These are phyloP conservation scores for Nematostella vectensis DNA, from an alignment of 92 coral and sea anemone genomes.

Conservation along the genomic window DNA sequence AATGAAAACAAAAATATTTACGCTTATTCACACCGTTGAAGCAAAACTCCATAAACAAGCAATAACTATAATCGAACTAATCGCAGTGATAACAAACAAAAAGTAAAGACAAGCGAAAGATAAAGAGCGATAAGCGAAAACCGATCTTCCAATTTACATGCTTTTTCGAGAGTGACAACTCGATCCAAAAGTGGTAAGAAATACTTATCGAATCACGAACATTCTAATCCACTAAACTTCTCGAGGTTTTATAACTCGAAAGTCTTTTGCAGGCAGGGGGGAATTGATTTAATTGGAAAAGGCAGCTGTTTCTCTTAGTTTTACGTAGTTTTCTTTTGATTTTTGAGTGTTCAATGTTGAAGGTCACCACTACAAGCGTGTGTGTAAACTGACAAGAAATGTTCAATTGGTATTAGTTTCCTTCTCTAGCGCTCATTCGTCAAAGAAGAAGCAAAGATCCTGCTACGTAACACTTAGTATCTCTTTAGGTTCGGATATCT, in stretches of 20 bases:
- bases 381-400: neutral
- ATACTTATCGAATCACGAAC: neutral
- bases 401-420: neutral
- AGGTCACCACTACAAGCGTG: neutral
- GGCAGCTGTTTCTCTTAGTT: conserved; percentile 7
- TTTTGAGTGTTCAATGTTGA: neutral
- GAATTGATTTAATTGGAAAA: neutral
- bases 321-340: too few relatives aligned
- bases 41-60: conserved; percentile 87
- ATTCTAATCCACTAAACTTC: neutral
- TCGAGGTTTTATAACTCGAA: conserved; percentile 1
- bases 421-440: too few relatives aligned
- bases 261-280: conserved; percentile 26
- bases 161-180: conserved; percentile 24
- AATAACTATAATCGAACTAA: conserved; percentile 77
- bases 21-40: conserved; percentile 51
- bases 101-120: conserved; percentile 48
- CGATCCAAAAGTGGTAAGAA: neutral
- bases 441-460: too few relatives aligned
- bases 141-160: conserved; percentile 82
- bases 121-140: conserved; percentile 49
- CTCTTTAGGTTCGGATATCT: too few relatives aligned
- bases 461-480: too few relatives aligned
- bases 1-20: conserved; percentile 65
- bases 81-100: conserved; percentile 74